Conservation (phyloP, 1,140 invertebrate genomes). For the Drosophila sulfurigaster region DNA sequence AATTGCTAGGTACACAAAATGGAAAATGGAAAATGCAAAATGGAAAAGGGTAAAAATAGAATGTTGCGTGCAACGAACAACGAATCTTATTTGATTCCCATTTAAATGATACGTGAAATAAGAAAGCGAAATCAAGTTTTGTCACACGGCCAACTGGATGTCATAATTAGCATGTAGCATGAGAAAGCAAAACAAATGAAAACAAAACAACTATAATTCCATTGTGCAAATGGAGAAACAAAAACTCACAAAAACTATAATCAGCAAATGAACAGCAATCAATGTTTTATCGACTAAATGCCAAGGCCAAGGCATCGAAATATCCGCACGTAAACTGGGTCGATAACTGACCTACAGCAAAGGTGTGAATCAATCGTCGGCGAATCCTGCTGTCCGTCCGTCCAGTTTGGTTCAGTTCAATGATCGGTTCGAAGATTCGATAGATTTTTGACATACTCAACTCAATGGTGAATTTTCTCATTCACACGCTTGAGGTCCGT, state of each 20-base stretch:
- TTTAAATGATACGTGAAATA: not conserved
- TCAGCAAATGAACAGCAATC: not conserved
- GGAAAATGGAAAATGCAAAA: too few relatives aligned
- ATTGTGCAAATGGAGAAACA: not conserved
- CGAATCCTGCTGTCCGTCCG: not conserved
- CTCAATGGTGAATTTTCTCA: slow-evolving; percentile 59
- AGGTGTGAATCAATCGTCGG: not conserved
- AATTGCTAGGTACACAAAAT: not conserved
- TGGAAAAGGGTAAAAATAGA: not conserved
- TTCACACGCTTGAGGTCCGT: slow-evolving; percentile 74
- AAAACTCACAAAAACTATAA: too few relatives aligned
- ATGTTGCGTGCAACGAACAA: not conserved
- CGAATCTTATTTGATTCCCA: not conserved
- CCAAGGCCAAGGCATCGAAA: not conserved
- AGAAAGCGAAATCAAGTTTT: not conserved
- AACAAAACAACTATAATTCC: not conserved
- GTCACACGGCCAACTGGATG: not conserved
- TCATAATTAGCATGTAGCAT: not conserved
- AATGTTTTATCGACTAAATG: not conserved
- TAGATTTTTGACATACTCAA: slow-evolving; percentile 77
- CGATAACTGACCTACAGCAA: slow-evolving; percentile 76
- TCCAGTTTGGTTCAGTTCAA: slow-evolving; percentile 14
- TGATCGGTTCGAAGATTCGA: slow-evolving; percentile 39
- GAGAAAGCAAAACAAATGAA: not conserved
- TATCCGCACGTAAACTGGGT: slow-evolving; percentile 68